Evolutionary conservation across 2,888 invertebrate species (phyloP).

Genomic region (Trissolcus brochymenae): DNA sequence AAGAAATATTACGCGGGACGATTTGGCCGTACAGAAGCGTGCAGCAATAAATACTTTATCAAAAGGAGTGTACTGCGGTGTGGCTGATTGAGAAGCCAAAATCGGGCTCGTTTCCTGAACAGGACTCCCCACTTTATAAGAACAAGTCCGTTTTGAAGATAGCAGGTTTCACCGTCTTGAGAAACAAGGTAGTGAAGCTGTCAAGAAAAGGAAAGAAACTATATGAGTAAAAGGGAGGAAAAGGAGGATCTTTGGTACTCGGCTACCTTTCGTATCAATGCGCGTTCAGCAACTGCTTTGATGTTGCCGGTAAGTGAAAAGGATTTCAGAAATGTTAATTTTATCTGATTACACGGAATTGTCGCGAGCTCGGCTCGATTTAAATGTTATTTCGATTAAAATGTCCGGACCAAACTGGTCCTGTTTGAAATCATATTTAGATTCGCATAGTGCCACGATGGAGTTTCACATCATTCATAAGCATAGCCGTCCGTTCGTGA

Average conservation of each 20-base stretch:
- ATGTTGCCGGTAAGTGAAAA: slow-evolving; percentile 64
- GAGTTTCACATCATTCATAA: slow-evolving; percentile 47
- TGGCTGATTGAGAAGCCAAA: slow-evolving; percentile 65
- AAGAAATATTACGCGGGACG: slow-evolving; percentile 24
- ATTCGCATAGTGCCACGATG: slow-evolving; percentile 34
- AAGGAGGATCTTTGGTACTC: slow-evolving; percentile 62
- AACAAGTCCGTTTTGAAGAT: slow-evolving; percentile 65
- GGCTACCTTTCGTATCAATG: slow-evolving; percentile 64
- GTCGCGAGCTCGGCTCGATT: slow-evolving; percentile 60
- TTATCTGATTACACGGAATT: slow-evolving; percentile 62
- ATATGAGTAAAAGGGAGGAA: slow-evolving; percentile 45
- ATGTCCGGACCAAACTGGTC: slow-evolving; percentile 56
- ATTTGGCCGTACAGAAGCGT: slow-evolving; percentile 35
- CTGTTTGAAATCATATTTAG: slow-evolving; percentile 55
- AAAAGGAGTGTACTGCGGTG: slow-evolving; percentile 47
- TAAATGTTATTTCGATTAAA: slow-evolving; percentile 61
- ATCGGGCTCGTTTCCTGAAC: slow-evolving; percentile 68
- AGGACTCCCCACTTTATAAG: slow-evolving; percentile 68
- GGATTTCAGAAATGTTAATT: slow-evolving; percentile 61
- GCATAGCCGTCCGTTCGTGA: slow-evolving; percentile 26
- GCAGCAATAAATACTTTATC: slow-evolving; percentile 51
- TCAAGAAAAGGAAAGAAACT: slow-evolving; percentile 67
- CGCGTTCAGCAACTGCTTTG: slow-evolving; percentile 62
- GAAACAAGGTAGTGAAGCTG: slow-evolving; percentile 68
- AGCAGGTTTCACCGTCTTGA: slow-evolving; percentile 62